These are phyloP conservation scores for Gobio gobio DNA, from an alignment of 2,113 vertebrate species.

Conservation along the genomic window DNA sequence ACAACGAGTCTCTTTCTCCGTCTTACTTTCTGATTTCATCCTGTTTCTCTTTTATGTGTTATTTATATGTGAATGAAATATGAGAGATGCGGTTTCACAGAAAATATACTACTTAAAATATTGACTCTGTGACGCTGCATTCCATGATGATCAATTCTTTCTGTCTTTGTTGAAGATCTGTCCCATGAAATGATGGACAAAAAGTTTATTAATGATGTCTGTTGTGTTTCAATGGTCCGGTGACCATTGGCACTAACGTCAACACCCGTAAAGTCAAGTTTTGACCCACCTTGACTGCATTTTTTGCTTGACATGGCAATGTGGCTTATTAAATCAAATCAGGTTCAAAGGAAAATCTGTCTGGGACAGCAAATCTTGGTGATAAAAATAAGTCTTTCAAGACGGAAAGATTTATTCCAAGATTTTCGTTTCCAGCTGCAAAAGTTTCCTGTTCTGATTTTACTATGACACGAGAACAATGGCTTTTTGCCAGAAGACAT, in stretches of 20 bases:
- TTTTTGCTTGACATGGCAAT: conserved; percentile 60
- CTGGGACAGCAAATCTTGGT: conserved; percentile 49
- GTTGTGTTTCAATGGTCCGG: conserved; percentile 52
- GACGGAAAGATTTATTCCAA: conserved; percentile 61
- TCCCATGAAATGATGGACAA: conserved; percentile 45
- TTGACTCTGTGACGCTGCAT: conserved; percentile 68
- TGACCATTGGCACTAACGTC: conserved; percentile 38
- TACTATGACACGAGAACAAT: conserved; percentile 63
- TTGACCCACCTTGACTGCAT: conserved; percentile 50
- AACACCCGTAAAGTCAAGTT: conserved; percentile 58
- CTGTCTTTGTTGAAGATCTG: conserved; percentile 62
- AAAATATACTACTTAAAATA: conserved; percentile 39
- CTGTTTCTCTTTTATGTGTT: conserved; percentile 49
- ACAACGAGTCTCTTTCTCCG: conserved; percentile 51
- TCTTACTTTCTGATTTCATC: conserved; percentile 32
- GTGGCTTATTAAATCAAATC: conserved; percentile 51
- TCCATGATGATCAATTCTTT: conserved; percentile 44
- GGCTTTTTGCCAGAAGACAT: conserved; percentile 57
- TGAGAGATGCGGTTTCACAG: conserved; percentile 68
- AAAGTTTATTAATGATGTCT: neutral
- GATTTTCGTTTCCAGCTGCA: conserved; percentile 53
- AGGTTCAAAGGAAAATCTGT: conserved; percentile 67
- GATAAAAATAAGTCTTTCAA: conserved; percentile 63
- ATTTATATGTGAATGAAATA: conserved; percentile 60
- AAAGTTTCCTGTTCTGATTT: conserved; percentile 64